These are phyloP conservation scores for Cebus imitator DNA, from an alignment of 2,113 vertebrate genomes.

Conservation along the genomic window DNA sequence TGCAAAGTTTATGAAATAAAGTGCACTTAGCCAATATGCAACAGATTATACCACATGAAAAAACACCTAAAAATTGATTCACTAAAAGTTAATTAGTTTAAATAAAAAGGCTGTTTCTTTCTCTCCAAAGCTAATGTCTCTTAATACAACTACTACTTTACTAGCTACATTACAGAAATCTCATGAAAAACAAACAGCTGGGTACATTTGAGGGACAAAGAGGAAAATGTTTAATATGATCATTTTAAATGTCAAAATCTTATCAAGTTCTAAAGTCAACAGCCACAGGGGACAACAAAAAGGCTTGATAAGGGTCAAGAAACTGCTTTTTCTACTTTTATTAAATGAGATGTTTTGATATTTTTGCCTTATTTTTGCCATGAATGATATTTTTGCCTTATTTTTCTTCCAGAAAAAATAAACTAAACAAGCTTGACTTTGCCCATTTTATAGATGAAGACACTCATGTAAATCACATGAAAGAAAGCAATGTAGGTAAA, in stretches of 20 bases:
- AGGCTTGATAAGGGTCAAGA: not conserved
- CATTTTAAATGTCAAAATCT: not conserved
- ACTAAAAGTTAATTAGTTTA: not conserved
- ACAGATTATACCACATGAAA: not conserved
- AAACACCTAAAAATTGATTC: not conserved
- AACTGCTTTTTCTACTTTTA: not conserved
- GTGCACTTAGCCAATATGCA: not conserved
- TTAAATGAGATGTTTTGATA: not conserved
- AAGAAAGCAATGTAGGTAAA: not conserved
- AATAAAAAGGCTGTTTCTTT: not conserved
- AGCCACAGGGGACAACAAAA: not conserved
- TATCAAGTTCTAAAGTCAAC: not conserved
- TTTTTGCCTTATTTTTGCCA: not conserved
- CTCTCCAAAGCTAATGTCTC: not conserved
- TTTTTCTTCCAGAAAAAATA: not conserved
- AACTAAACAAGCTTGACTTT: not conserved
- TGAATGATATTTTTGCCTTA: not conserved
- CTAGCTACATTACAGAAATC: not conserved
- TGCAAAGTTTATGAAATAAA: not conserved
- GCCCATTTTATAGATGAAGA: not conserved
- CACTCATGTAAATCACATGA: not conserved
- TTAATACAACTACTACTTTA: not conserved
- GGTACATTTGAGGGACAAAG: not conserved
- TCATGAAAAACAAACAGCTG: not conserved
- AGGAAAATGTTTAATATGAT: not conserved